Conservation (phyloP, 2,113 vertebrate genomes). For the Tapirus terrestris region DNA sequence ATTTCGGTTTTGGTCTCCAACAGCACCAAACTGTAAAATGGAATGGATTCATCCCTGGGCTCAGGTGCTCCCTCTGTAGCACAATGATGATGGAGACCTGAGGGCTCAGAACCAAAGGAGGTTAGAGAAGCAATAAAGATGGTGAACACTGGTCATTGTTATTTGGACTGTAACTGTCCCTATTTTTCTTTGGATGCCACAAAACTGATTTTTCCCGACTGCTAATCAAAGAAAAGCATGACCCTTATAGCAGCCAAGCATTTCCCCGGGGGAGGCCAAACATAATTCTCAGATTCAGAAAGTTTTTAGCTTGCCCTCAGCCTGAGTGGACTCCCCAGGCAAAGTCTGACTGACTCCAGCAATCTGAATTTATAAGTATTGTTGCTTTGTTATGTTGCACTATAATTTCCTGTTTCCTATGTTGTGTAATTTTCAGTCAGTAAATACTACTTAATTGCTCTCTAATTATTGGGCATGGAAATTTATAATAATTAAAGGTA, state of each 20-base stretch:
- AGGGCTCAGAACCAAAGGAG: not conserved
- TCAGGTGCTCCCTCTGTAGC: not conserved
- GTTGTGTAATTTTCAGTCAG: conserved; percentile 25
- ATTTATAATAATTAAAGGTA: conserved; percentile 54
- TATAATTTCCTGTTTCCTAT: conserved; percentile 50
- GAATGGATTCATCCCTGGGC: not conserved
- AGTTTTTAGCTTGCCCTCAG: not conserved
- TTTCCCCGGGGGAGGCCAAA: not conserved
- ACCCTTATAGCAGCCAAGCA: not conserved
- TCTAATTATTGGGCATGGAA: conserved; percentile 15
- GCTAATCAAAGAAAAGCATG: not conserved
- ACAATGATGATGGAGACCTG: not conserved
- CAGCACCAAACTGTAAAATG: not conserved
- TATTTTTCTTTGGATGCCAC: not conserved
- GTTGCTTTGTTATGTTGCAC: conserved; percentile 1
- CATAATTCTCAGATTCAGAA: not conserved
- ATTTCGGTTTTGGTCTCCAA: not conserved
- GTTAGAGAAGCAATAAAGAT: not conserved
- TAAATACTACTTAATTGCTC: conserved; percentile 43
- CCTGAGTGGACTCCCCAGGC: not conserved
- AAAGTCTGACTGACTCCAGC: not conserved
- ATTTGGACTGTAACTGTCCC: not conserved
- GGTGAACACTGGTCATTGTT: not conserved
- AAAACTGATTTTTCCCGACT: conserved; percentile 12
- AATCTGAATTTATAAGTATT: conserved; percentile 9